phyloP scores from a whole-genome alignment of 1,140 invertebrate genomes.

The Drosophila saltans region DNA sequence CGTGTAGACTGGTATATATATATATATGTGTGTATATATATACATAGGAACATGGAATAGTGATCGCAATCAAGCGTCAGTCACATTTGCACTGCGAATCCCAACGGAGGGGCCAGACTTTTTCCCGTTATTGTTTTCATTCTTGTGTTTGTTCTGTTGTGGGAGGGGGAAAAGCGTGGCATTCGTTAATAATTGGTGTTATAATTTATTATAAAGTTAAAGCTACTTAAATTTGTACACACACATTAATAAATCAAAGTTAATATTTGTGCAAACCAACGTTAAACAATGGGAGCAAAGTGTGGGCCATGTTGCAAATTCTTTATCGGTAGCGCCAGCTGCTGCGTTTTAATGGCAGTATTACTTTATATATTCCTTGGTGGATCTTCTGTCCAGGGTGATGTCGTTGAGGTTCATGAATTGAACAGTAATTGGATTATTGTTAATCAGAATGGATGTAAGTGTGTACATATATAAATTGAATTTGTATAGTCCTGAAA shows the following conservation, averaged over 20 bases:
- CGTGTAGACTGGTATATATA: not conserved
- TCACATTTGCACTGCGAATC: conserved; percentile 36
- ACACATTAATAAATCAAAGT: conserved; percentile 8
- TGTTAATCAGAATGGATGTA: conserved; percentile 72
- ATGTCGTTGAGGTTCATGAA: conserved; percentile 65
- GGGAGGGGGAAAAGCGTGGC: not conserved
- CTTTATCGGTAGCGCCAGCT: conserved; percentile 12
- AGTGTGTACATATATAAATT: conserved; percentile 31
- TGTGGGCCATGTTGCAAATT: conserved; percentile 4
- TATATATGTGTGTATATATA: not conserved
- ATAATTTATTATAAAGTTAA: conserved; percentile 18
- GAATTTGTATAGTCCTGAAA: not conserved
- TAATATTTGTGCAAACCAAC: conserved; percentile 31
- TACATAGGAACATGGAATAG: conserved; percentile 6
- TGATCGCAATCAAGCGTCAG: conserved; percentile 20
- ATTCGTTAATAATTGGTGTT: conserved; percentile 11
- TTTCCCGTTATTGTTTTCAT: not conserved
- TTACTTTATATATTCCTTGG: conserved; percentile 27
- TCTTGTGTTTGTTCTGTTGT: not conserved
- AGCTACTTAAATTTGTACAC: not conserved
- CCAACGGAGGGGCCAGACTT: conserved; percentile 19
- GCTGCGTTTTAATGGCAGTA: conserved; percentile 26
- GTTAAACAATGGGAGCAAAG: conserved; percentile 4
- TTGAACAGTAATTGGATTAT: conserved; percentile 60
- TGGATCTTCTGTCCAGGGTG: conserved; percentile 27